phyloP scores from a whole-genome alignment of 2,888 invertebrate genomes.

The Perithous albicinctus region DNA sequence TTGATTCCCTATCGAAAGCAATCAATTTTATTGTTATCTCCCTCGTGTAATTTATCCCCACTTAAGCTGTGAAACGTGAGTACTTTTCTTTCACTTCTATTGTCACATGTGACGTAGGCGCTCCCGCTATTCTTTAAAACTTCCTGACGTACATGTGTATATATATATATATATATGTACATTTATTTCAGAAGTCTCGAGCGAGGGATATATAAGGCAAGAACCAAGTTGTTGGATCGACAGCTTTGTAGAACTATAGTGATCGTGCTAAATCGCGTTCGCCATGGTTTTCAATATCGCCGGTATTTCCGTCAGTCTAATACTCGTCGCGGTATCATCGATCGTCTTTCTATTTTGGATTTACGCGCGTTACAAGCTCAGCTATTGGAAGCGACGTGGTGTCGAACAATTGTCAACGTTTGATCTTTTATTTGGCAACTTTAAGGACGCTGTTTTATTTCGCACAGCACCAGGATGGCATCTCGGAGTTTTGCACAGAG shows the following conservation, averaged over 20 bases:
- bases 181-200: not conserved
- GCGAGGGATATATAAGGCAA: not conserved
- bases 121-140: no score
- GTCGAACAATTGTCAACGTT: constrained; percentile 74
- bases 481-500: constrained; percentile 75
- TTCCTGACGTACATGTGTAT: not conserved
- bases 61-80: not conserved
- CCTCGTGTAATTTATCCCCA: not conserved
- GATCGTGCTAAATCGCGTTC: not conserved
- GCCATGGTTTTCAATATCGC: constrained; percentile 25
- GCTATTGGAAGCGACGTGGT: constrained; percentile 79
- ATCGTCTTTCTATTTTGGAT: constrained; percentile 63
- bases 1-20: no score
- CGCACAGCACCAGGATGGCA: constrained; percentile 78
- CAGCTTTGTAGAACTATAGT: not conserved
- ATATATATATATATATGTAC: not conserved
- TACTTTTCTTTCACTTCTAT: not conserved
- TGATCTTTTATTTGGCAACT: constrained; percentile 79
- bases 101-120: not conserved
- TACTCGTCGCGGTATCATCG: constrained; percentile 43
- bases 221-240: not conserved
- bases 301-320: constrained; percentile 56
- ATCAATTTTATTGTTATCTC: not conserved
- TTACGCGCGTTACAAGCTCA: constrained; percentile 75
- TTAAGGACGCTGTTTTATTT: constrained; percentile 78